These are phyloP conservation scores for Cyanoderma ruficeps DNA, from an alignment of 2,113 vertebrate species.

Conservation along the genomic window DNA sequence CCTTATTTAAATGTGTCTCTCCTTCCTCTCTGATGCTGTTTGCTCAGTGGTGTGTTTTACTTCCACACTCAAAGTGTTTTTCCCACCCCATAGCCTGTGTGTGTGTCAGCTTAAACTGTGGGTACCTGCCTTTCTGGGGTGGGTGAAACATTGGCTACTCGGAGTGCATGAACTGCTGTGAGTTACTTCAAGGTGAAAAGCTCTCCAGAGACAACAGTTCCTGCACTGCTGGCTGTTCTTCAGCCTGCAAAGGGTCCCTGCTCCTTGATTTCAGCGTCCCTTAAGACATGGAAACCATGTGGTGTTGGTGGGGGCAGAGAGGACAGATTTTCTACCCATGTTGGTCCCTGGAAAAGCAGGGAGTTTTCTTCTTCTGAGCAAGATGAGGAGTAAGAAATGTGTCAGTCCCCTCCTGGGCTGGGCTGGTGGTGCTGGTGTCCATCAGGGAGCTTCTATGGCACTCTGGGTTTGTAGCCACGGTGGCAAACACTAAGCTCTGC, in stretches of 20 bases:
- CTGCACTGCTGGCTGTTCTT: not conserved
- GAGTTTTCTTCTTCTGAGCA: not conserved
- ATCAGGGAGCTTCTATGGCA: not conserved
- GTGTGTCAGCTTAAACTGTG: not conserved
- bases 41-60: not conserved
- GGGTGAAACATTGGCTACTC: not conserved
- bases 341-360: not conserved
- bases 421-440: not conserved
- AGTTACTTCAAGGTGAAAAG: not conserved
- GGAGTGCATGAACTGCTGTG: fast-evolving
- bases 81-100: not conserved
- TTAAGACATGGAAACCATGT: not conserved
- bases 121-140: not conserved
- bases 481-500: not conserved
- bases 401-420: not conserved
- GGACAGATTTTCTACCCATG: not conserved
- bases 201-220: not conserved
- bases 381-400: not conserved
- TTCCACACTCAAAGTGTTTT: not conserved
- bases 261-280: not conserved
- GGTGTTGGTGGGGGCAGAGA: not conserved
- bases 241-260: not conserved
- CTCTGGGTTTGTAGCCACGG: not conserved
- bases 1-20: not conserved
- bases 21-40: not conserved